A percentile compares a stretch with the other conserved stretches of the same genome.
phyloP scores from a whole-genome alignment of 2,113 vertebrate genomes.

The Strix uralensis region DNA sequence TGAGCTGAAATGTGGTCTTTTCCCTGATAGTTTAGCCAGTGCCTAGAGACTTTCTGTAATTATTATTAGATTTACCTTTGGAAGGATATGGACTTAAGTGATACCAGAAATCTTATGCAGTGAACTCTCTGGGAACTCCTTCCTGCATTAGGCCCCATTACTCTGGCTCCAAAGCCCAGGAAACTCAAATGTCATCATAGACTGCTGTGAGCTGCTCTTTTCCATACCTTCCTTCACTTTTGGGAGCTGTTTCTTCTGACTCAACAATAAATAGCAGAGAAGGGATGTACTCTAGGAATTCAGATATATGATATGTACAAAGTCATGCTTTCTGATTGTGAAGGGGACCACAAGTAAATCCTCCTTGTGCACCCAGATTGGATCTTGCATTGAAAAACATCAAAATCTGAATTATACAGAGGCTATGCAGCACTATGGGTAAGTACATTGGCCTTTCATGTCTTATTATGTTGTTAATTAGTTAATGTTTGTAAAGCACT shows the following conservation, averaged over 20 bases:
- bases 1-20: background rate
- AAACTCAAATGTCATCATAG: background rate
- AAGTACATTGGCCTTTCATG: constrained; percentile 56
- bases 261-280: background rate
- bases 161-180: background rate
- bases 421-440: constrained; percentile 34
- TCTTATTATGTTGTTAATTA: constrained; percentile 74
- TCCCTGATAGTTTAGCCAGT: background rate
- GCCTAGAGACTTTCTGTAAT: background rate
- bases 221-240: background rate
- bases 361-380: background rate
- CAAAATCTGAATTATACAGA: constrained; percentile 59
- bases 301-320: background rate
- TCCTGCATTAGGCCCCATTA: background rate
- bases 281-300: background rate
- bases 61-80: background rate
- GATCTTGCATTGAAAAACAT: constrained; percentile 11
- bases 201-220: background rate
- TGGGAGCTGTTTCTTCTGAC: background rate
- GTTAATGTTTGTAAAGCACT: constrained; percentile 74
- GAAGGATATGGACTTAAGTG: background rate
- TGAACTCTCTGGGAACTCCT: background rate
- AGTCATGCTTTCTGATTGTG: background rate
- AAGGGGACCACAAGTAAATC: background rate
- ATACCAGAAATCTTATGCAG: background rate